A percentile compares a stretch with the other conserved stretches of the same genome.
Conservation (phyloP, 2,113 vertebrate species). For the Chiloscyllium plagiosum region DNA sequence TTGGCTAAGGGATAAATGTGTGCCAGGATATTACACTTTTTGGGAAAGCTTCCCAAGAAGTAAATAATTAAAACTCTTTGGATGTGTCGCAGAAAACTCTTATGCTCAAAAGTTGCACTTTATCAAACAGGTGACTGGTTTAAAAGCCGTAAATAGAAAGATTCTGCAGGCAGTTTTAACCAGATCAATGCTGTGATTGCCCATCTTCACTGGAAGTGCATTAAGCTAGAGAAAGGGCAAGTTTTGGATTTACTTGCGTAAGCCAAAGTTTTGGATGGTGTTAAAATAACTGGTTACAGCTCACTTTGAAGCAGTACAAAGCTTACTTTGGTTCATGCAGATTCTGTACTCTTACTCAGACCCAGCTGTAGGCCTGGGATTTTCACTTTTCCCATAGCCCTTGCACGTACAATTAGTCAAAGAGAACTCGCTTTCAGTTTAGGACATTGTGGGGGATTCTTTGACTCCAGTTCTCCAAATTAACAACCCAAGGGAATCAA, state of each 20-base stretch:
- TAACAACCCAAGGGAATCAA: slow-evolving; percentile 40
- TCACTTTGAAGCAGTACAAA: slow-evolving; percentile 43
- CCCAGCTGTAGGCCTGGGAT: slow-evolving; percentile 58
- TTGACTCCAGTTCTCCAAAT: slow-evolving; percentile 50
- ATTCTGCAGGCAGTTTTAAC: background rate
- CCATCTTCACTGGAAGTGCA: slow-evolving; percentile 52
- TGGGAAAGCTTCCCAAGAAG: background rate
- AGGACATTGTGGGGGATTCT: slow-evolving; percentile 54
- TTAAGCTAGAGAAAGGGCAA: slow-evolving; percentile 44
- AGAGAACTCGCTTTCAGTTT: slow-evolving; percentile 51
- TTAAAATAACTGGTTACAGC: slow-evolving; percentile 31
- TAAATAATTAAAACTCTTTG: background rate
- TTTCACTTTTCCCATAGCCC: slow-evolving; percentile 48
- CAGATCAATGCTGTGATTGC: slow-evolving; percentile 18
- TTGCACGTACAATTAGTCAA: slow-evolving; percentile 52
- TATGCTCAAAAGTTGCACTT: background rate
- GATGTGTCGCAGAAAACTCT: no score
- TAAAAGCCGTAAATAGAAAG: background rate
- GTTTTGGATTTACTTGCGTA: slow-evolving; percentile 41
- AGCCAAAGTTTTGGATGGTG: slow-evolving; percentile 46
- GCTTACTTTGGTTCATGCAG: slow-evolving; percentile 51
- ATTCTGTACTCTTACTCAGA: slow-evolving; percentile 68
- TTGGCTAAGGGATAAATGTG: background rate
- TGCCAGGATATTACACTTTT: background rate
- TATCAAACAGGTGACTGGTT: background rate